These are phyloP conservation scores for Australoheros facetus DNA, from an alignment of 2,797 vertebrate species.

Conservation along the genomic window DNA sequence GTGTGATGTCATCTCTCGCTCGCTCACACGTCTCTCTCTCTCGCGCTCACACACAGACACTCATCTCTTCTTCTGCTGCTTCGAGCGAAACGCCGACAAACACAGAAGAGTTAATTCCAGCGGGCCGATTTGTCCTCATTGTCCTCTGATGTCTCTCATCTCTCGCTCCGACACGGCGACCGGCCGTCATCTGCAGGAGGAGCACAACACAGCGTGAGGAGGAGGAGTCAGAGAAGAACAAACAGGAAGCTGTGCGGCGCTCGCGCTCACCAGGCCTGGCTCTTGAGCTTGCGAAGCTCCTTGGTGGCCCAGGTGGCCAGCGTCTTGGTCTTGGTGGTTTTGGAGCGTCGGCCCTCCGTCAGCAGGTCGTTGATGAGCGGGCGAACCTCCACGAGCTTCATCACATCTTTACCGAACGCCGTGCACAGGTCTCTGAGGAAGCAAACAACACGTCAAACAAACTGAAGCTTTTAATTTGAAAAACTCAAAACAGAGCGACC, in stretches of 20 bases:
- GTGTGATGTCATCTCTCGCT: conserved; percentile 88
- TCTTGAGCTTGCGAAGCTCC: conserved; percentile 98
- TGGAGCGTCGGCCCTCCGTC: conserved; percentile 95
- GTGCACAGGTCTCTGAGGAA: conserved; percentile 91
- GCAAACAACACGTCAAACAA: background rate
- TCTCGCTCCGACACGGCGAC: conserved; percentile 57
- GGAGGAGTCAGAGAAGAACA: background rate
- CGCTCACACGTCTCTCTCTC: conserved; percentile 73
- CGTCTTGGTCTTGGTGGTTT: conserved; percentile 96
- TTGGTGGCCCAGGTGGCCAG: conserved; percentile 98
- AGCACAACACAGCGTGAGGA: background rate
- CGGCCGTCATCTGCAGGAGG: conserved; percentile 75
- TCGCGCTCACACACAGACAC: conserved; percentile 89
- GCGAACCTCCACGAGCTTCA: conserved; percentile 95
- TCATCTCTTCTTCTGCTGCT: conserved; percentile 90
- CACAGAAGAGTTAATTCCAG: conserved; percentile 81
- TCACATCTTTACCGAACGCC: conserved; percentile 95
- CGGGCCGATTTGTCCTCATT: conserved; percentile 53
- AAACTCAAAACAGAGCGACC: background rate
- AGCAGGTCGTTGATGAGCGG: conserved; percentile 97
- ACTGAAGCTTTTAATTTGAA: background rate
- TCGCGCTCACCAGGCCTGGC: conserved; percentile 85
- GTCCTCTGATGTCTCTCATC: conserved; percentile 57
- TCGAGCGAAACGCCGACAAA: conserved; percentile 73
- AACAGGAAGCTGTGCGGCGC: fast-evolving